A percentile compares a stretch with the other conserved stretches of the same genome.
These are phyloP conservation scores for Drosophila murphyi DNA, from an alignment of 1,140 invertebrate genomes.

Conservation along the genomic window DNA sequence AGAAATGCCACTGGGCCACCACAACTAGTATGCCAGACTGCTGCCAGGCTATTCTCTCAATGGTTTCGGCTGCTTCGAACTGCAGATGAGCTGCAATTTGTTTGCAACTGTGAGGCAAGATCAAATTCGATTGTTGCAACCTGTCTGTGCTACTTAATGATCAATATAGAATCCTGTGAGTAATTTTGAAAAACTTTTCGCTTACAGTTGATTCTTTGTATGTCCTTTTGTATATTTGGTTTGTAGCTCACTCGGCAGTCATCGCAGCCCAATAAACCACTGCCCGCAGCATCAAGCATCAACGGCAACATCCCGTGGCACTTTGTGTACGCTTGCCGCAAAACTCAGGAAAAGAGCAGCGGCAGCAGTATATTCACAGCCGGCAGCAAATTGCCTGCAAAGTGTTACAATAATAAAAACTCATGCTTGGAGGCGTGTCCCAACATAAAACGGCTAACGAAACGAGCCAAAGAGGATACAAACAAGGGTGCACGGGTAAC, in stretches of 20 bases:
- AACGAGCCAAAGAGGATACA: constrained; percentile 20
- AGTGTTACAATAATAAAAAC: constrained; percentile 82
- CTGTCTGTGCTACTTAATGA: neutral
- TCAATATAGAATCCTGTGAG: neutral
- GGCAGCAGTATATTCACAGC: constrained; percentile 50
- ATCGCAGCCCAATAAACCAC: constrained; percentile 3
- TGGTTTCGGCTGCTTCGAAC: constrained; percentile 9
- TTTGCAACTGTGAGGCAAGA: too few species aligned
- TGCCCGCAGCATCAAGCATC: neutral
- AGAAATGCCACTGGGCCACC: neutral
- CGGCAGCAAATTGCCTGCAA: constrained; percentile 79
- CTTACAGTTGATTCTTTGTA: neutral
- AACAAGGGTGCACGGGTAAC: constrained; percentile 38
- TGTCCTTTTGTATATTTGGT: neutral
- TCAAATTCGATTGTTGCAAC: neutral
- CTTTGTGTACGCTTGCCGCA: constrained; percentile 66
- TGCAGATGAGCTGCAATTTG: constrained; percentile 9
- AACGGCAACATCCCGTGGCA: constrained; percentile 19
- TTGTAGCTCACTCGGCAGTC: constrained; percentile 10
- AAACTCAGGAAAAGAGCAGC: constrained; percentile 25
- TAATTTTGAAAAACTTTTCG: too few species aligned
- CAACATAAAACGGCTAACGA: constrained; percentile 76
- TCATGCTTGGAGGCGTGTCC: constrained; percentile 80
- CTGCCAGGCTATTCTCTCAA: neutral
- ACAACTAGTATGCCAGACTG: constrained; percentile 5